Conservation (phyloP, 1,140 invertebrate genomes). For the Leptinotarsa defecta region DNA sequence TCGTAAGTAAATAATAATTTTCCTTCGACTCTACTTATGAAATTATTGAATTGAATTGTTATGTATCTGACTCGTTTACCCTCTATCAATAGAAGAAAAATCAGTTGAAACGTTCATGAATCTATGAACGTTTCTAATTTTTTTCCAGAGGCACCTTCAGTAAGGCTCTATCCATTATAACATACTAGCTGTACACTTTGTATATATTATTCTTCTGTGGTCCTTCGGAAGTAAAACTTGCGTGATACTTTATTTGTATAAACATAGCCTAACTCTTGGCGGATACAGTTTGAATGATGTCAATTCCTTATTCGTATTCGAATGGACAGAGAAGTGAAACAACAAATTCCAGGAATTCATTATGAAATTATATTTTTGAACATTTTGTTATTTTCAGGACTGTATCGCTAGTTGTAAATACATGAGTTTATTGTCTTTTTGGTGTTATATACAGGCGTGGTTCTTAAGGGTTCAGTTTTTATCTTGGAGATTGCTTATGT, state of each 20-base stretch:
- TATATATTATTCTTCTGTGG: not conserved
- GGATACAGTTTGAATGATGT: not conserved
- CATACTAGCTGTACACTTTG: not conserved
- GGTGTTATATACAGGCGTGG: slow-evolving; percentile 43
- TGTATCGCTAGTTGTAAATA: slow-evolving; percentile 42
- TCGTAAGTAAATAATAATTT: too few relatives aligned
- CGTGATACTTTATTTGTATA: slow-evolving; percentile 37
- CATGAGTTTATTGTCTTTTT: slow-evolving; percentile 34
- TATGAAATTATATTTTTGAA: too few relatives aligned
- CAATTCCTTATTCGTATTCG: not conserved
- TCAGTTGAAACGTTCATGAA: too few relatives aligned
- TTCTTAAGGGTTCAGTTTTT: slow-evolving; percentile 40
- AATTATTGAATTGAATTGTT: too few relatives aligned
- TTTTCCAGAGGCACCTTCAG: too few relatives aligned
- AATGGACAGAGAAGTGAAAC: too few relatives aligned
- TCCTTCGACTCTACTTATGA: too few relatives aligned
- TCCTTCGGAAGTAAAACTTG: slow-evolving; percentile 16
- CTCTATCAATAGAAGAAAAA: too few relatives aligned
- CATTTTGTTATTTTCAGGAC: slow-evolving; percentile 6
- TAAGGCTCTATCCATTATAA: too few relatives aligned
- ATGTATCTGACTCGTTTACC: too few relatives aligned
- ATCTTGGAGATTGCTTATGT: slow-evolving; percentile 34
- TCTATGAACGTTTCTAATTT: too few relatives aligned
- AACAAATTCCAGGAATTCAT: too few relatives aligned
- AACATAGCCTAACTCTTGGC: not conserved